Evolutionary conservation across 2,888 invertebrate species (phyloP), one percentile per base, ranked within the genome.

Genomic region (Acanthococcus lagerstroemiae): DNA sequence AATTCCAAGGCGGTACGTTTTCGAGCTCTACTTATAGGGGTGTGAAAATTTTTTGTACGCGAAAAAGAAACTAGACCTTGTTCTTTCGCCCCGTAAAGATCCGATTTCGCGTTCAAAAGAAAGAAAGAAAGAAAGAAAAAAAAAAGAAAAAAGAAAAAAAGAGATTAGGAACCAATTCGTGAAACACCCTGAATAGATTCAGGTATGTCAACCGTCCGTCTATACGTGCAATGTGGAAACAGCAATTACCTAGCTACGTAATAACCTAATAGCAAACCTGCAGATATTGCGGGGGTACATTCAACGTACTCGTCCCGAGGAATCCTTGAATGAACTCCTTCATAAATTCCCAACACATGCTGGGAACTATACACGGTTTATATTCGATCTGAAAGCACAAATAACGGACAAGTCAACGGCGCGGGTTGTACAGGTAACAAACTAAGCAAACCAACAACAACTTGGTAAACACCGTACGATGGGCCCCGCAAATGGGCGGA

Each of bases 311-410:
- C 1, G 85, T 84, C 0, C 94, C 95, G 1, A 95, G 80, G 71
- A 95, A 85, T 17, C 94, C 92, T 76, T 93, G 92, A 61, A 94
- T 79, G 75, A 95, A 90, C 78, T 96, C 95, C 57, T 90, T 83
- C 73, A 95, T 83, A 67, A 96, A 81, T 69, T 90, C 90, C 92
- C 94, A 95, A 69, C 94, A 94, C 70, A 87, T 87, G 25, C 84
- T 85, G 0, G 93, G 88, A 71, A 94, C 86, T 0, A 90, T 84
- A 76, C 94, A 95, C 0, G 95, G 93, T 54, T 87, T 82, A 75
- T 95, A 95, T 77, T 95, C 95, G 17, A 93, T 87, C 88, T 69
- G 72, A n/a, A 73, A 71, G 57, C 37, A 67, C n/a, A n/a, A n/a
- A n/a, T n/a, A n/a, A n/a, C 54, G 19, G 54, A 60, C 45, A 12